These are phyloP conservation scores for Ischnus inquisitorius DNA, from an alignment of 2,888 invertebrate genomes.

Conservation along the genomic window DNA sequence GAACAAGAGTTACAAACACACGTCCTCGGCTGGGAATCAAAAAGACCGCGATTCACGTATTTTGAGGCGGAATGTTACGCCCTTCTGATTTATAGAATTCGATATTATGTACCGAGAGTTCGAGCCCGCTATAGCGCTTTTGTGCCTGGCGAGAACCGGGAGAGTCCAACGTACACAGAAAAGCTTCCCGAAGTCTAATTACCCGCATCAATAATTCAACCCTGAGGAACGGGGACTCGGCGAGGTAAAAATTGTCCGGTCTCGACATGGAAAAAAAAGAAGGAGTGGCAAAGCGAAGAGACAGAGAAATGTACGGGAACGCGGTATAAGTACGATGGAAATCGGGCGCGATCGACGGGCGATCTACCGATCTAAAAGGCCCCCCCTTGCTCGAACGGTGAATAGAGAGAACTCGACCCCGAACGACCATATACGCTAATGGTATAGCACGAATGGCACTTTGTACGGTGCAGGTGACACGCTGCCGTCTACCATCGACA, in stretches of 20 bases:
- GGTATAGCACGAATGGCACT: slow-evolving; percentile 43
- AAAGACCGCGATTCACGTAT: too few species aligned
- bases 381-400: background rate
- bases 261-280: slow-evolving; percentile 4
- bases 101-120: background rate
- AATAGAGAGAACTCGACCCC: slow-evolving; percentile 23
- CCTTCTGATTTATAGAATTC: too few species aligned
- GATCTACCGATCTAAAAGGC: slow-evolving; percentile 44
- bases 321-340: slow-evolving; percentile 52
- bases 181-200: slow-evolving; percentile 68
- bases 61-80: too few species aligned
- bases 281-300: slow-evolving; percentile 21
- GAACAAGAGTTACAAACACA: background rate
- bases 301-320: slow-evolving; percentile 26
- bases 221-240: slow-evolving; percentile 61
- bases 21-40: background rate
- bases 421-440: slow-evolving; percentile 33
- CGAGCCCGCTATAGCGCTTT: background rate
- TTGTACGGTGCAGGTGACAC: slow-evolving; percentile 37
- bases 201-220: slow-evolving; percentile 74
- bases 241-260: slow-evolving; percentile 76
- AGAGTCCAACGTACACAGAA: background rate
- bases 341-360: slow-evolving; percentile 51
- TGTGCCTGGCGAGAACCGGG: background rate
- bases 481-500: slow-evolving; percentile 36